These are phyloP conservation scores for Psittacula echo DNA, from an alignment of 2,797 vertebrate species.

Conservation along the genomic window DNA sequence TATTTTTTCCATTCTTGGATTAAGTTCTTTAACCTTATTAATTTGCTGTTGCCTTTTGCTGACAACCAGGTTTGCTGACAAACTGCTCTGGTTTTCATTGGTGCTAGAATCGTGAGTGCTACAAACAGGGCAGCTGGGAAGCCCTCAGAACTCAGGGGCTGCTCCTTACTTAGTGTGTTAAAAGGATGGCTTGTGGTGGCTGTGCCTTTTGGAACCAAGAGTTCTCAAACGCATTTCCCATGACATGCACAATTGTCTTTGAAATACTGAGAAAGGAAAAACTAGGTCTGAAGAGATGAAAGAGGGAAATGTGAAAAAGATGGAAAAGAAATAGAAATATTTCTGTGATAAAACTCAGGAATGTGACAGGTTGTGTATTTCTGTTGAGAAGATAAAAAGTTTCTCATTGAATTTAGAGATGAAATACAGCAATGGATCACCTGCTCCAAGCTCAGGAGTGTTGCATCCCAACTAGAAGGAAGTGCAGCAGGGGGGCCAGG, in stretches of 20 bases:
- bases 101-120: rapidly evolving
- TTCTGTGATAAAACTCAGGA: background rate
- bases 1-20: background rate
- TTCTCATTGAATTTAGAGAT: background rate
- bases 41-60: background rate
- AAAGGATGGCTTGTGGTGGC: background rate
- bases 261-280: background rate
- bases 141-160: background rate
- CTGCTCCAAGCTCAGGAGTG: too few relatives aligned
- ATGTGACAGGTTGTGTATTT: background rate
- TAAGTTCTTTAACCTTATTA: background rate
- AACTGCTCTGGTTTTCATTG: background rate
- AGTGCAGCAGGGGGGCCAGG: too few relatives aligned
- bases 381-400: background rate
- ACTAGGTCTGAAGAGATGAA: background rate
- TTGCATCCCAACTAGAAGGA: too few relatives aligned
- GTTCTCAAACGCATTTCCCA: background rate
- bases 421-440: background rate
- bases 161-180: background rate
- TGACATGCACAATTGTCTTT: background rate
- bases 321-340: background rate
- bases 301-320: background rate
- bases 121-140: background rate
- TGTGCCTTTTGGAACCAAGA: background rate
- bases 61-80: background rate